Base-by-base conservation (phyloP, 1,140 invertebrate genomes). In the Hermetia illucens region DNA sequence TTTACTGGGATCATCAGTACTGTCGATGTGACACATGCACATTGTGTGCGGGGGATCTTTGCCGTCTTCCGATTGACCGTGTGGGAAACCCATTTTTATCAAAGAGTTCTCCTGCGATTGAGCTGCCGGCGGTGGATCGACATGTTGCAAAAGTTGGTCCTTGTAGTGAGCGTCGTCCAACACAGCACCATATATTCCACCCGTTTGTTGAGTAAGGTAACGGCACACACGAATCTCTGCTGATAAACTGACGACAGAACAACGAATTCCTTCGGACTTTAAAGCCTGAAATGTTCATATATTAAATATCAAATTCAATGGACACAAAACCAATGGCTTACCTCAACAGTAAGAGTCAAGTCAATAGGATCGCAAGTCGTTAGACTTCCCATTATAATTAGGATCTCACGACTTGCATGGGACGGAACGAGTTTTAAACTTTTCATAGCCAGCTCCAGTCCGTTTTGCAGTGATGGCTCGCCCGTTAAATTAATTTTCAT, bases 281-380 rank as follows among this genome's bases (percentile, higher is more conserved):
- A 84, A 59, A 31, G 53, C 61, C 73, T 27, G 13, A 27, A 27
- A 27, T 13, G 13, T 9, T 9, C 24, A n/a, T n/a, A n/a, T n/a
- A n/a, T n/a, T n/a, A n/a, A 27, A 9, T 27, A 27, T 13, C 24
- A 27, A 27, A 9, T 27, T 27, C 24, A 9, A 9, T 13, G 8
- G 8, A 13, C 13, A 27, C 24, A 13, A 27, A 13, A 27, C 13
- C 13, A 8, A 27, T 27, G 13, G 13, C 24, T 13, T 9, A 27
- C 47, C 16, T 83, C 48, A 18, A 96, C 82, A 5, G 90, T 95
- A 38, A 70, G 68, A 45, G 75, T 78, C 19, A 98, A 94, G 53
- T 97, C 88, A 17, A 83, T 77, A 16, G 94, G 94, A 68, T 98
- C 94, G 66, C 93, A 96, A 2, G 91, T 93, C 2, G 93, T 96